phyloP scores from a whole-genome alignment of 1,140 invertebrate species.

The Cydia amplana region DNA sequence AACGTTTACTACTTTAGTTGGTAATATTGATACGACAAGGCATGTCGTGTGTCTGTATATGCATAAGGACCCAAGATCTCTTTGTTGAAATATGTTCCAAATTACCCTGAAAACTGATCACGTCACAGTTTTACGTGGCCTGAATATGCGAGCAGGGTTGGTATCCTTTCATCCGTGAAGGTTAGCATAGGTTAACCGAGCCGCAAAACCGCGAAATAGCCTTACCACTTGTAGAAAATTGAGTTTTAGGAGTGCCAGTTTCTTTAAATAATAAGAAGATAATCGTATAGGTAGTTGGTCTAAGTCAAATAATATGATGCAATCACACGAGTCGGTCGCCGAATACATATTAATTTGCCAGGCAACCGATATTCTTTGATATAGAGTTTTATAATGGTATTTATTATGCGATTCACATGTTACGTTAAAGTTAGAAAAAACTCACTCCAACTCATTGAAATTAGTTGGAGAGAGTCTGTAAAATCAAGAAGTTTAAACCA shows the following conservation, averaged over 20 bases:
- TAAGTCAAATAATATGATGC: no score
- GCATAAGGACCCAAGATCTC: neutral
- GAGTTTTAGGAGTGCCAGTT: neutral
- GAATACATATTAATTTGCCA: no score
- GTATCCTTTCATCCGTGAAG: constrained; percentile 12
- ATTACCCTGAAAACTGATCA: constrained; percentile 11
- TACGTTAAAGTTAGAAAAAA: no score
- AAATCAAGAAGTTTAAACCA: no score
- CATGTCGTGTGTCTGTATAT: neutral
- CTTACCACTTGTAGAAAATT: neutral
- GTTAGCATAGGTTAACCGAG: neutral
- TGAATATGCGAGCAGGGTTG: neutral
- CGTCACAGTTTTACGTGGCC: constrained; percentile 5
- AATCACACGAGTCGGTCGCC: no score
- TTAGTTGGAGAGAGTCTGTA: no score
- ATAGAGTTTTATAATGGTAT: no score
- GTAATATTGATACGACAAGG: neutral
- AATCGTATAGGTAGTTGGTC: neutral
- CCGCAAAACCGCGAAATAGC: neutral
- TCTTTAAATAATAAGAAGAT: neutral
- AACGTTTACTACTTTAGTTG: neutral
- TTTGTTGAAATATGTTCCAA: constrained; percentile 11
- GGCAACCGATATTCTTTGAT: no score
- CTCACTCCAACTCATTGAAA: no score
- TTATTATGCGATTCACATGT: no score